A percentile compares a stretch with the other conserved stretches of the same genome.
Evolutionary conservation across 2,888 invertebrate genomes (phyloP).

Genomic region (Lycophotia porphyrea): DNA sequence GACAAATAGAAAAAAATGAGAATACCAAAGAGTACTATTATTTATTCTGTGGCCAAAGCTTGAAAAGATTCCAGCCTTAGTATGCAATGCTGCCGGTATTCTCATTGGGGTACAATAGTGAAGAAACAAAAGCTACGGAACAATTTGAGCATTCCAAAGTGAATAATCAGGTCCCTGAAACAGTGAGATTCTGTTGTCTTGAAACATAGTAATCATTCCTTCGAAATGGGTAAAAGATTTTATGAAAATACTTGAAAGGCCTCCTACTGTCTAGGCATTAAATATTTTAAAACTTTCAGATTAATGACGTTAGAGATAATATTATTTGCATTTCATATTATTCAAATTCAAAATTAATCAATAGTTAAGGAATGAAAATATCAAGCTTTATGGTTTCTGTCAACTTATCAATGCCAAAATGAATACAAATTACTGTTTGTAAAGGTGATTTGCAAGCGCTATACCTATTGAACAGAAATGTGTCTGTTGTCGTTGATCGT

Average conservation of each 20-base stretch:
- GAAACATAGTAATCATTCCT: slow-evolving; percentile 28
- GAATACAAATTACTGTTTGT: not conserved
- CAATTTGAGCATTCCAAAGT: slow-evolving; percentile 43
- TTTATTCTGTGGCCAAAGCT: not conserved
- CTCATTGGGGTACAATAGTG: slow-evolving; percentile 31
- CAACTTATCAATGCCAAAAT: not conserved
- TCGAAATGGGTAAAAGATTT: slow-evolving; percentile 3
- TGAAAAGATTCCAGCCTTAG: slow-evolving; percentile 25
- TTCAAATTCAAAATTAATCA: not conserved
- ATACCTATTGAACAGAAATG: not conserved
- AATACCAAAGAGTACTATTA: slow-evolving; percentile 4
- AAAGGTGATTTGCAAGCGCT: not conserved
- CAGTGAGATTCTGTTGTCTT: slow-evolving; percentile 23
- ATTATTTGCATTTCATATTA: too few relatives aligned
- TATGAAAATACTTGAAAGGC: not conserved
- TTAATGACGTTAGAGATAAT: not conserved
- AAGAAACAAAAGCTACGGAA: slow-evolving; percentile 34
- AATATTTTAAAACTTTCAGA: not conserved
- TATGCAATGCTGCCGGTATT: slow-evolving; percentile 25
- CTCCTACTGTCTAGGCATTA: not conserved
- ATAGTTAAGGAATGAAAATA: not conserved
- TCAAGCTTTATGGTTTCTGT: not conserved
- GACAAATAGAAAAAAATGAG: slow-evolving; percentile 11
- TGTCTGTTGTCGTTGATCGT: not conserved
- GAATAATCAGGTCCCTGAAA: slow-evolving; percentile 28